These are phyloP conservation scores for Prosopocoilus inquinatus DNA, from an alignment of 2,888 invertebrate genomes.

Conservation along the genomic window DNA sequence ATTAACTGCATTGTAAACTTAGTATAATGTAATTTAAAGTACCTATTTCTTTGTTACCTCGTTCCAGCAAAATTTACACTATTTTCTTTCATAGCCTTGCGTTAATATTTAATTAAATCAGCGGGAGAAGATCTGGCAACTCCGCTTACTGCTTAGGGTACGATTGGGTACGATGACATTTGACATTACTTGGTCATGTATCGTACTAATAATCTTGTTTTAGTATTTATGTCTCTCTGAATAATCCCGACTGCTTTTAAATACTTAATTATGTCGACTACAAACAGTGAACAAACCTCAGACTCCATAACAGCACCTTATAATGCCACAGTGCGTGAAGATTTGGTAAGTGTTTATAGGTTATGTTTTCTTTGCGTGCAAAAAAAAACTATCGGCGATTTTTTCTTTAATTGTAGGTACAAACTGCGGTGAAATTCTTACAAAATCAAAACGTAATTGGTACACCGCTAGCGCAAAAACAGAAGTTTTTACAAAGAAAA, in stretches of 20 bases:
- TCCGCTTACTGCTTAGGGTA: no score
- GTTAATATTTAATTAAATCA: no score
- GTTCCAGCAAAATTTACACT: no score
- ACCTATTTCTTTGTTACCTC: no score
- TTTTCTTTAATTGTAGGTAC: constrained; percentile 61
- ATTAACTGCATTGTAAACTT: no score
- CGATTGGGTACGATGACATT: no score
- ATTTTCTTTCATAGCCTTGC: no score
- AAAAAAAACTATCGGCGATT: neutral
- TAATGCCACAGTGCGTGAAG: constrained; percentile 13
- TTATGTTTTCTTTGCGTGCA: constrained; percentile 5
- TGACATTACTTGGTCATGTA: no score
- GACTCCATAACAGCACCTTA: constrained; percentile 2
- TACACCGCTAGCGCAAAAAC: constrained; percentile 75
- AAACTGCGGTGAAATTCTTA: constrained; percentile 82
- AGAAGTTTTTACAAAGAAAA: constrained; percentile 74
- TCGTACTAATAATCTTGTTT: no score
- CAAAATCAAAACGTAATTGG: constrained; percentile 80
- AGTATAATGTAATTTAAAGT: no score
- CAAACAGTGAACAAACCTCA: neutral
- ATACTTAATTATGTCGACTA: constrained; percentile 3
- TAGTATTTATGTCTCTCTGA: no score
- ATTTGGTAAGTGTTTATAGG: constrained; percentile 19
- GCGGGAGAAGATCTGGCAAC: no score
- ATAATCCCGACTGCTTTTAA: neutral